These are phyloP conservation scores for Melanotaenia pygmaea DNA, from an alignment of 2,797 vertebrate species.

Conservation along the genomic window DNA sequence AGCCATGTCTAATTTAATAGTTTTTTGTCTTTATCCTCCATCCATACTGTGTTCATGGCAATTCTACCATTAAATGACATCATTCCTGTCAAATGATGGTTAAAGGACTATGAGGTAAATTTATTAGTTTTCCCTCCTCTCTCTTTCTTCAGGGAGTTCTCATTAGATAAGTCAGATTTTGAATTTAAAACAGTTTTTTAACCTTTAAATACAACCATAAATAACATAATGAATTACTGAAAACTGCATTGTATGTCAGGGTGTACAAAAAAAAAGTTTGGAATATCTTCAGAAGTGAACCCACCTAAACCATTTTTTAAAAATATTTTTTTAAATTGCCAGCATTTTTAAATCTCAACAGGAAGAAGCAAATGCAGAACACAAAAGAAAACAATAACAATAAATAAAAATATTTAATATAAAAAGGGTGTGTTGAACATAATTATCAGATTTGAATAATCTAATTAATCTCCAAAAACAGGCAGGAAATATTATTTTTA, in stretches of 20 bases:
- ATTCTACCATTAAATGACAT: slow-evolving; percentile 9
- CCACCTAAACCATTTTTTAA: too few species aligned
- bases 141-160: neutral
- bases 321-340: neutral
- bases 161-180: neutral
- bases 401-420: too few species aligned
- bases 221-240: neutral
- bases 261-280: neutral
- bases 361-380: too few species aligned
- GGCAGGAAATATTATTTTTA: too few species aligned
- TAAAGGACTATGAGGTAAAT: neutral
- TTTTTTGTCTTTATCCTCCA: neutral
- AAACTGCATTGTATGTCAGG: neutral
- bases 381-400: too few species aligned
- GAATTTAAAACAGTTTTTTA: neutral
- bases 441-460: too few species aligned
- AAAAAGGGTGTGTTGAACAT: neutral
- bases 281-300: neutral
- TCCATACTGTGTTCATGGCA: slow-evolving; percentile 12
- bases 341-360: too few species aligned
- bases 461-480: too few species aligned
- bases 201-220: neutral
- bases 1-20: slow-evolving; percentile 19
- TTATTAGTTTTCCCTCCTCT: slow-evolving; percentile 31
- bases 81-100: neutral